Percentiles rank a stretch among this genome's conserved stretches.
Evolutionary conservation across 2,113 vertebrate genomes (phyloP).

Genomic region (Toxostoma redivivum): DNA sequence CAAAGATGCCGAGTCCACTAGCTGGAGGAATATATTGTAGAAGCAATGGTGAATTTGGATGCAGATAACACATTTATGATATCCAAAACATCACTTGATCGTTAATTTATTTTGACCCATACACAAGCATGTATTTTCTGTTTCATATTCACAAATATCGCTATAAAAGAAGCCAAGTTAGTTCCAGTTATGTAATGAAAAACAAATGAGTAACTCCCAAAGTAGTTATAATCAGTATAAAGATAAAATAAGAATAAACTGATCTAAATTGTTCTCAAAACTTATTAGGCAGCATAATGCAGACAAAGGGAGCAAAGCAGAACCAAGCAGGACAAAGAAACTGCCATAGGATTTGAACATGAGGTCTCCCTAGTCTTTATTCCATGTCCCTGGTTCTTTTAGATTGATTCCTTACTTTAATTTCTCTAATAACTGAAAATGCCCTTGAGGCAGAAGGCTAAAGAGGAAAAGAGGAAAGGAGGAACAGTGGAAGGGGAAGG

Average conservation of each 20-base stretch:
- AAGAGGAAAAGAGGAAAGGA: no score
- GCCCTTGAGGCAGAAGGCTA: no score
- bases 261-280: background rate
- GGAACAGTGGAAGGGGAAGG: accelerated
- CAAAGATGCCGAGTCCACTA: background rate
- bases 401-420: background rate
- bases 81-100: background rate
- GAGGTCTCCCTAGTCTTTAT: background rate
- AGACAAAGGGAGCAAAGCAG: background rate
- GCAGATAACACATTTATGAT: background rate
- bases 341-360: background rate
- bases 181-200: background rate
- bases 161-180: background rate
- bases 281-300: background rate
- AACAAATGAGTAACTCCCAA: background rate
- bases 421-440: background rate
- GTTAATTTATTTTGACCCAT: background rate
- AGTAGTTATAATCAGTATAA: background rate
- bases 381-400: background rate
- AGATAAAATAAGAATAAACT: background rate
- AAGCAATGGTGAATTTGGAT: background rate
- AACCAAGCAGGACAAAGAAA: background rate
- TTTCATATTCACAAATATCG: background rate
- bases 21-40: background rate
- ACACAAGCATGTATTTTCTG: background rate